Evolutionary conservation across 2,113 vertebrate species (phyloP).

Genomic region (Zosterops pallidus): DNA sequence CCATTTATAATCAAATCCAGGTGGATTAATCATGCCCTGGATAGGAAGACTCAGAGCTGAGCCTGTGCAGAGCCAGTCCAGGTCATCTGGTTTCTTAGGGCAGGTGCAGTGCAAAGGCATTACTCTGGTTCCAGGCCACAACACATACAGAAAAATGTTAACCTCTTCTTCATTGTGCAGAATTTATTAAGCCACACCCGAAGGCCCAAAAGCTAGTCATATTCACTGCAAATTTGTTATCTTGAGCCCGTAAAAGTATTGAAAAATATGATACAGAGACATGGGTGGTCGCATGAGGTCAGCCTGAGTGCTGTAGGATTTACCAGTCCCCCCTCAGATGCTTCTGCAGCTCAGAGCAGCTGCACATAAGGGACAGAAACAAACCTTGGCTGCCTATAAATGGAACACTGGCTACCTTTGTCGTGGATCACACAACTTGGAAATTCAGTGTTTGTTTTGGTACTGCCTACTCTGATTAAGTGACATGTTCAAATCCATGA

Average conservation of each 20-base stretch:
- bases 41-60: not conserved
- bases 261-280: not conserved
- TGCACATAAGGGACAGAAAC: not conserved
- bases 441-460: not conserved
- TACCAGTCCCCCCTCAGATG: not conserved
- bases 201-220: not conserved
- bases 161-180: not conserved
- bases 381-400: not conserved
- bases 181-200: not conserved
- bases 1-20: conserved; percentile 45
- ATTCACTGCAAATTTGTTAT: not conserved
- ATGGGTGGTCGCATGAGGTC: fast-evolving
- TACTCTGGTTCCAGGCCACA: not conserved
- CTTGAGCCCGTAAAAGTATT: not conserved
- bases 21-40: conserved; percentile 52
- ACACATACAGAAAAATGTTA: not conserved
- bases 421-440: not conserved
- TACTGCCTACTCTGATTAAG: not conserved
- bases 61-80: not conserved
- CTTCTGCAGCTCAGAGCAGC: not conserved
- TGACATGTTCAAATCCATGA: not conserved
- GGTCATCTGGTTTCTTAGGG: fast-evolving
- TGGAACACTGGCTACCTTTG: not conserved
- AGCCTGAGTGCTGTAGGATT: not conserved
- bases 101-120: not conserved